A percentile compares a stretch with the other conserved stretches of the same genome.
These are phyloP conservation scores for Rhinopomastus cyanomelas DNA, from an alignment of 2,113 vertebrate genomes.

Conservation along the genomic window DNA sequence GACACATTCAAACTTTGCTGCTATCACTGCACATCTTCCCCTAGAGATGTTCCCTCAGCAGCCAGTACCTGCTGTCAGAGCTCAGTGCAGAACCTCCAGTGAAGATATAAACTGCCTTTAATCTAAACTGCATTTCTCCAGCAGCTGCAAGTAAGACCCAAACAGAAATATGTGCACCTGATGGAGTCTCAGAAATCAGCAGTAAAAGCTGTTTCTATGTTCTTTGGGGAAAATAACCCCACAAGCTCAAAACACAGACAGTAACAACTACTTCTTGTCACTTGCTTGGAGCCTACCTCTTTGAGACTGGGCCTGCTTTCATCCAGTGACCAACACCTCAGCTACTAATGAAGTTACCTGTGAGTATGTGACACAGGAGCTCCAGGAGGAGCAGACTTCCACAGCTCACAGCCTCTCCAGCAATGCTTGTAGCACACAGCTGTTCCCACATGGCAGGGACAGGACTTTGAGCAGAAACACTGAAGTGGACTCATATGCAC, in stretches of 20 bases:
- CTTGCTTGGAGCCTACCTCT: not conserved
- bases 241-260: not conserved
- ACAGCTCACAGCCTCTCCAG: not conserved
- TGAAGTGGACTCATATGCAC: accelerated
- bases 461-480: not conserved
- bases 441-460: not conserved
- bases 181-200: not conserved
- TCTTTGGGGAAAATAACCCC: not conserved
- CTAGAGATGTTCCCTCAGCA: not conserved
- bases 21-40: accelerated
- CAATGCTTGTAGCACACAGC: accelerated
- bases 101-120: not conserved
- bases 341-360: not conserved
- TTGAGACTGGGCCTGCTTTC: not conserved
- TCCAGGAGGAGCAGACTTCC: not conserved
- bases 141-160: not conserved
- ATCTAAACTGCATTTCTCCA: not conserved
- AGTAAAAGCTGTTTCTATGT: not conserved
- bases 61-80: not conserved
- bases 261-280: not conserved
- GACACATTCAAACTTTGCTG: not conserved
- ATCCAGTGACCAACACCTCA: not conserved
- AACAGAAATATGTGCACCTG: not conserved
- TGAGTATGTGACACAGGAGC: not conserved
- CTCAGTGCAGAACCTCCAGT: not conserved